Percentiles rank a stretch among this genome's conserved stretches.
phyloP scores from a whole-genome alignment of 2,888 invertebrate genomes.

The Lepeophtheirus nordmannii region DNA sequence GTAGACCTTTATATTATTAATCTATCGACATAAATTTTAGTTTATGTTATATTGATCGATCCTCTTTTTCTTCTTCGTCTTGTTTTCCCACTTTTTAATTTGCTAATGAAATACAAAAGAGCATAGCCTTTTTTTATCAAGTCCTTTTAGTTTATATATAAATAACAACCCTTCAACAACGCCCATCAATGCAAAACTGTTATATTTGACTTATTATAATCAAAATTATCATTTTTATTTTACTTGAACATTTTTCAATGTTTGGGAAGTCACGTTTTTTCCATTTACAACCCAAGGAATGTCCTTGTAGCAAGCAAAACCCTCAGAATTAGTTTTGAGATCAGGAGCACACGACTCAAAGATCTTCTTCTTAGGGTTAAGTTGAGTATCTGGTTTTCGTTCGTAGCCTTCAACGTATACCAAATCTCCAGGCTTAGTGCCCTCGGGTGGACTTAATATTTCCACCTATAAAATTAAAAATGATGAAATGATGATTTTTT shows the following conservation, averaged over 20 bases:
- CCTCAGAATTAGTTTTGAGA: constrained; percentile 15
- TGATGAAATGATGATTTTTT: too few relatives aligned
- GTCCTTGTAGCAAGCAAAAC: constrained; percentile 15
- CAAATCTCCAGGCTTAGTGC: constrained; percentile 61
- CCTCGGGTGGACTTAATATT: constrained; percentile 59
- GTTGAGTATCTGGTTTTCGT: constrained; percentile 60
- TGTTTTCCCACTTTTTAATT: too few relatives aligned
- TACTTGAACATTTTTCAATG: constrained; percentile 63
- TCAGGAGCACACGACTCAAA: constrained; percentile 51
- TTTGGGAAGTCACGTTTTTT: constrained; percentile 54
- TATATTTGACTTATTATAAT: not conserved
- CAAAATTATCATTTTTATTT: constrained; percentile 43
- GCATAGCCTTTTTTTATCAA: too few relatives aligned
- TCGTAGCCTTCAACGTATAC: constrained; percentile 63
- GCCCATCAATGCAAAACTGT: constrained; percentile 33
- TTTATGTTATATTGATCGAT: too few relatives aligned
- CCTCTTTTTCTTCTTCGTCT: too few relatives aligned
- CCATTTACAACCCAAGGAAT: constrained; percentile 42
- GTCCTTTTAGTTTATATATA: too few relatives aligned
- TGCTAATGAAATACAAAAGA: too few relatives aligned
- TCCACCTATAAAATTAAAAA: constrained; percentile 51
- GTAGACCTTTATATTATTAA: too few relatives aligned
- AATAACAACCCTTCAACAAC: too few relatives aligned
- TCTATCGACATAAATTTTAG: too few relatives aligned
- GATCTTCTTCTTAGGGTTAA: constrained; percentile 89